phyloP scores from a whole-genome alignment of 2,888 invertebrate species.

The Acanthacorydalis orientalis region DNA sequence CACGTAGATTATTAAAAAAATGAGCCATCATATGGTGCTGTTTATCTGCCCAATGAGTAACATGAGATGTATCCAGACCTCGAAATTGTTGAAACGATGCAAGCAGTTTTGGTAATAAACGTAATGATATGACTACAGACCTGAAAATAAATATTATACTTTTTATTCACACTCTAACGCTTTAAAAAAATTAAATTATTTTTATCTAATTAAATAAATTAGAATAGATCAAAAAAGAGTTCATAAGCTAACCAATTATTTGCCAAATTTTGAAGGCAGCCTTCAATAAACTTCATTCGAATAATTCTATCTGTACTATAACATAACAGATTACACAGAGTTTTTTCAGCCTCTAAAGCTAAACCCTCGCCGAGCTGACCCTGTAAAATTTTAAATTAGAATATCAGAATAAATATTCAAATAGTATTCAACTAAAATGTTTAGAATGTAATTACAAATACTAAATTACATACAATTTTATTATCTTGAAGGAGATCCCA shows the following conservation, averaged over 20 bases:
- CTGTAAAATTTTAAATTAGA: constrained; percentile 24
- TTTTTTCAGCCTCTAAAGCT: constrained; percentile 86
- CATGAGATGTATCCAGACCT: constrained; percentile 70
- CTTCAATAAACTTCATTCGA: constrained; percentile 87
- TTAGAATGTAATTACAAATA: background rate
- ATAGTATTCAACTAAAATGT: background rate
- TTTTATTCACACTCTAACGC: background rate
- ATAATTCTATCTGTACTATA: constrained; percentile 81
- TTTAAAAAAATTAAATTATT: background rate
- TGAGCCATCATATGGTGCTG: constrained; percentile 86
- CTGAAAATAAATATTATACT: constrained; percentile 23
- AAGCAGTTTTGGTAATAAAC: constrained; percentile 75
- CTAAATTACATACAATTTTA: constrained; percentile 50
- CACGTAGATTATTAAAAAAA: constrained; percentile 75
- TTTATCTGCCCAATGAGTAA: constrained; percentile 85
- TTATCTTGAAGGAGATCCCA: constrained; percentile 92
- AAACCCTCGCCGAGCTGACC: constrained; percentile 77
- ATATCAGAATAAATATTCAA: constrained; percentile 7
- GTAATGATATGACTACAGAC: constrained; percentile 77
- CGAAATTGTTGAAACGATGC: constrained; percentile 83
- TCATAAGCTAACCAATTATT: constrained; percentile 45
- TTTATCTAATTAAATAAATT: constrained; percentile 1
- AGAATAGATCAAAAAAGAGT: background rate
- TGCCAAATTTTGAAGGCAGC: constrained; percentile 77
- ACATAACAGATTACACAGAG: constrained; percentile 73